phyloP scores from a whole-genome alignment of 2,797 vertebrate genomes.

The Scarus forsteni region DNA sequence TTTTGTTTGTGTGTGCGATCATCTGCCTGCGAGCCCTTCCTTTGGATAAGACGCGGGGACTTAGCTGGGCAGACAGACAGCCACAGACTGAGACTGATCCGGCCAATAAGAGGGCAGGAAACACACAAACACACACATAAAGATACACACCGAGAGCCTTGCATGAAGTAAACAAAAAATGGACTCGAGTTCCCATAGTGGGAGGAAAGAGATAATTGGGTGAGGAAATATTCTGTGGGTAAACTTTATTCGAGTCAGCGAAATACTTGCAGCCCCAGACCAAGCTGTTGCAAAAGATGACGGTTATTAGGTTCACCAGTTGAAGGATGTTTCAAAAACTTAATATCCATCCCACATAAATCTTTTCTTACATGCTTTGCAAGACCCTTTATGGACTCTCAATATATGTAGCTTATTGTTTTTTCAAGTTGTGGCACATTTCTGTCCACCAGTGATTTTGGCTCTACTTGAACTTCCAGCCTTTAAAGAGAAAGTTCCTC shows the following conservation, averaged over 20 bases:
- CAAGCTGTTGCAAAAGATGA: conserved; percentile 36
- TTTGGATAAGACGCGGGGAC: conserved; percentile 74
- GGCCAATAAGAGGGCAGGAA: conserved; percentile 73
- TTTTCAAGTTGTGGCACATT: background rate
- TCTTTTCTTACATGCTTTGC: conserved; percentile 14
- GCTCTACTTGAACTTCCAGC: too few species aligned
- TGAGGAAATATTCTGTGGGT: conserved; percentile 62
- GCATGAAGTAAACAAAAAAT: conserved; percentile 75
- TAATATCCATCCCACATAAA: conserved; percentile 7
- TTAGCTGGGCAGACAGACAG: conserved; percentile 75
- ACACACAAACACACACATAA: conserved; percentile 38
- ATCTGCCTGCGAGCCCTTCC: conserved; percentile 75
- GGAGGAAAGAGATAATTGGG: conserved; percentile 61
- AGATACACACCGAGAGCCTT: conserved; percentile 39
- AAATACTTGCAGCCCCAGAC: conserved; percentile 40
- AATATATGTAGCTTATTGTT: background rate
- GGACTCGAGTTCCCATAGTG: conserved; percentile 48
- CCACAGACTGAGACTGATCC: conserved; percentile 65
- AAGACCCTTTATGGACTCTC: background rate
- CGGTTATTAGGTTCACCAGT: conserved; percentile 21
- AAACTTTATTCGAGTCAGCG: conserved; percentile 41
- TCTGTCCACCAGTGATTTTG: too few species aligned
- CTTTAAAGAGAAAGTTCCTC: too few species aligned
- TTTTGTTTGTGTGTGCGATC: conserved; percentile 37
- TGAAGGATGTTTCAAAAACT: conserved; percentile 20